Evolutionary conservation across 2,888 invertebrate genomes (phyloP).

Genomic region (Eurytoma californica): DNA sequence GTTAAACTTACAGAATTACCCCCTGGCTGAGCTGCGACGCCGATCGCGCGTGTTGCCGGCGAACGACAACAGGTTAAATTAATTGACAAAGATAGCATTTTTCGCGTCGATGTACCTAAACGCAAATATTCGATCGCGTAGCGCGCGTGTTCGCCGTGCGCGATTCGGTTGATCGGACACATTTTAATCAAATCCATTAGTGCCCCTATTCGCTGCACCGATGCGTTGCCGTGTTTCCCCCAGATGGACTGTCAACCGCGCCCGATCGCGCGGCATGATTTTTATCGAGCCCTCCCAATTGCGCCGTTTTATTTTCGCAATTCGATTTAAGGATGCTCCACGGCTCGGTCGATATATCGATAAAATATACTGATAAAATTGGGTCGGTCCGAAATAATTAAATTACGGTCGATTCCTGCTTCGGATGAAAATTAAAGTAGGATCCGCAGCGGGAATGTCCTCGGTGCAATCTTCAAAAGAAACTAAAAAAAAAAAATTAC

Average conservation of each 20-base stretch:
- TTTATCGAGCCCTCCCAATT: slow-evolving; percentile 35
- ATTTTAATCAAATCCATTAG: slow-evolving; percentile 75
- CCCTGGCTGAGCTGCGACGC: neutral
- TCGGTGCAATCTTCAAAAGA: neutral
- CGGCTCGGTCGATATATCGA: too few relatives aligned
- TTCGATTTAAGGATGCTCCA: slow-evolving; percentile 18
- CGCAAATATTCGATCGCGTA: slow-evolving; percentile 71
- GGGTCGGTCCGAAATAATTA: neutral
- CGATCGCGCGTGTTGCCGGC: slow-evolving; percentile 31
- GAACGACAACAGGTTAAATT: slow-evolving; percentile 72
- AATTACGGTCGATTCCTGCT: neutral
- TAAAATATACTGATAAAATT: too few relatives aligned
- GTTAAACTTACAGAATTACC: too few relatives aligned
- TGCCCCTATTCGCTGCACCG: slow-evolving; percentile 55
- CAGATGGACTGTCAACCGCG: neutral
- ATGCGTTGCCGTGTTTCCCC: slow-evolving; percentile 22
- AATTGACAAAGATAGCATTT: slow-evolving; percentile 74
- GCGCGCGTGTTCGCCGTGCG: slow-evolving; percentile 58
- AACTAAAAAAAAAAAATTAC: neutral
- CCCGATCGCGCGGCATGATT: slow-evolving; percentile 32
- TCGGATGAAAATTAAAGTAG: too few relatives aligned
- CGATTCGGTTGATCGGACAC: slow-evolving; percentile 73
- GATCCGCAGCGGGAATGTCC: too few relatives aligned
- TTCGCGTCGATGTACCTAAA: slow-evolving; percentile 71
- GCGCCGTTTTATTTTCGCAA: slow-evolving; percentile 24